Evolutionary conservation across 2,888 invertebrate species (phyloP).

Genomic region (Zygothrica quintamaculata): DNA sequence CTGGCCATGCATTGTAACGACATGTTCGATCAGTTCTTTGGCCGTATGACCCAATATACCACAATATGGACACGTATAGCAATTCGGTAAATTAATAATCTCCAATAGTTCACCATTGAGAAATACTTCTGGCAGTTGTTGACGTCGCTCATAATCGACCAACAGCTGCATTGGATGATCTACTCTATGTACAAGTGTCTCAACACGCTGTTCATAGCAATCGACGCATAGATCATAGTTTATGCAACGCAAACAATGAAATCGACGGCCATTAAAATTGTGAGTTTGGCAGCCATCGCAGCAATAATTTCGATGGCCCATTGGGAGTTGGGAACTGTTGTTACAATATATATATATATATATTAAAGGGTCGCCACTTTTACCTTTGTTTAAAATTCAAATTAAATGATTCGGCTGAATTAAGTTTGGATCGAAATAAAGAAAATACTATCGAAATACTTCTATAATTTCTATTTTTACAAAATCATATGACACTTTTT

Average conservation of each 20-base stretch:
- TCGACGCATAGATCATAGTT: constrained; percentile 67
- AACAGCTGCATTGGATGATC: constrained; percentile 74
- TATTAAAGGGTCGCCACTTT: constrained; percentile 7
- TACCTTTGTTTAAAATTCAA: constrained; percentile 6
- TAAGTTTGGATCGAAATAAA: constrained; percentile 17
- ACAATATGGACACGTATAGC: constrained; percentile 68
- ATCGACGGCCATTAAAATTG: constrained; percentile 63
- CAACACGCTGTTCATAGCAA: constrained; percentile 56
- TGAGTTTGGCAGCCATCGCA: constrained; percentile 65
- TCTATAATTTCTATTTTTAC: constrained; percentile 43
- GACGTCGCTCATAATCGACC: constrained; percentile 12
- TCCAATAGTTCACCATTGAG: constrained; percentile 47
- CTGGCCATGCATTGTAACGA: constrained; percentile 44
- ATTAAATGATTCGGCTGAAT: constrained; percentile 6
- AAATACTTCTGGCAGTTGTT: constrained; percentile 32
- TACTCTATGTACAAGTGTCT: constrained; percentile 46
- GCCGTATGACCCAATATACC: constrained; percentile 56
- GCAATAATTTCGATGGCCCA: constrained; percentile 59
- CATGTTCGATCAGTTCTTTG: constrained; percentile 66
- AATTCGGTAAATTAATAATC: constrained; percentile 59
- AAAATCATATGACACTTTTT: constrained; percentile 37
- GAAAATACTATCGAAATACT: constrained; percentile 38
- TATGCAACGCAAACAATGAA: constrained; percentile 63
- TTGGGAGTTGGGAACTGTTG: constrained; percentile 10
- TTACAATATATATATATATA: no score